Conservation (phyloP, 2,888 invertebrate genomes). For the Epistrophe eligans region DNA sequence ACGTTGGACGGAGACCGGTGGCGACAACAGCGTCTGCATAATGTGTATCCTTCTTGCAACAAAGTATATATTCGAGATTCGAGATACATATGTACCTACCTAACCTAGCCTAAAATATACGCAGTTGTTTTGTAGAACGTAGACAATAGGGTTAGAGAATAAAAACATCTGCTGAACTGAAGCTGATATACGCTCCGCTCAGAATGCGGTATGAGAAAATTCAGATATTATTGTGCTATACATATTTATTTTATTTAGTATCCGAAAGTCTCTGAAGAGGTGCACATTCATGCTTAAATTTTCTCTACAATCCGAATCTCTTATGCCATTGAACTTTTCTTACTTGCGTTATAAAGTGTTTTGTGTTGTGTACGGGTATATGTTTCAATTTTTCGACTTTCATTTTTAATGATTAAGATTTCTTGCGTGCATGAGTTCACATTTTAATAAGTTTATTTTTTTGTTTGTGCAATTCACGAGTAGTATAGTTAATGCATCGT, state of each 20-base stretch:
- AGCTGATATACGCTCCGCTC: neutral
- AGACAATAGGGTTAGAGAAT: neutral
- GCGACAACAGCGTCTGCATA: neutral
- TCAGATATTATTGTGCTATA: conserved; percentile 7
- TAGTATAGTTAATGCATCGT: conserved; percentile 44
- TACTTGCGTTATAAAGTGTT: neutral
- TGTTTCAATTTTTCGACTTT: conserved; percentile 33
- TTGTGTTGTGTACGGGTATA: neutral
- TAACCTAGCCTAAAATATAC: neutral
- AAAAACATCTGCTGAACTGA: conserved; percentile 4
- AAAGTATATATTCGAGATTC: conserved; percentile 7
- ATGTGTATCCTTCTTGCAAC: neutral
- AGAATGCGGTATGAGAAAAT: neutral
- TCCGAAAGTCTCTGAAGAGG: neutral
- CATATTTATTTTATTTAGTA: conserved; percentile 1
- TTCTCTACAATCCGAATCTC: neutral
- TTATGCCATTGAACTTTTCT: neutral
- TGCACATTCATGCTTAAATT: neutral
- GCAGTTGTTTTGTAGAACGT: neutral
- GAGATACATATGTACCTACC: neutral
- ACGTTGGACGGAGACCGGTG: neutral
- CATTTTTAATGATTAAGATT: conserved; percentile 42
- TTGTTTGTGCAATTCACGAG: conserved; percentile 26
- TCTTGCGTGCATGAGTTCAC: conserved; percentile 50
- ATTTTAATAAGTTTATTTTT: conserved; percentile 11